Evolutionary conservation across 1,140 invertebrate species (phyloP), one percentile per base, ranked within the genome.

Genomic region (Matsumurasca onukii): DNA sequence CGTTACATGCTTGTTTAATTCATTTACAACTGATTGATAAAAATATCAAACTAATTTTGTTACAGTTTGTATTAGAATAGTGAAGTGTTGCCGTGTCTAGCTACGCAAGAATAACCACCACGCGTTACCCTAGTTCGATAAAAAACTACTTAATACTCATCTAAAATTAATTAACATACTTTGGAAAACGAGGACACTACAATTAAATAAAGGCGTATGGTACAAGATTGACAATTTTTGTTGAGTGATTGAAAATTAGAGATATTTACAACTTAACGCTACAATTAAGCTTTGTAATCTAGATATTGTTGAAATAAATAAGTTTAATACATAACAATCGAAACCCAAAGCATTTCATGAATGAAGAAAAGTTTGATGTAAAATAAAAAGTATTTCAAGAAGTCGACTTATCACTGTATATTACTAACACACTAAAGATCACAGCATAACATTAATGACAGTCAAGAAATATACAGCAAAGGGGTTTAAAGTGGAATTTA

Each of bases 141-240:
- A 59, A 59, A 59, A 59, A 27, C 55, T 59, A 59, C 22, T 27
- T 27, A 59, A 27, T 59, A 59, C 24, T 3, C 15, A 27, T 24
- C 55, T 59, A 59, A n/a, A n/a, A n/a, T n/a, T 59, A 2, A 59
- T 27, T 52, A 66, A 66, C 31, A 48, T 25, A 64, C 62, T 48
- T 48, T 64, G 62, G 39, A 64, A 31, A 64, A 5, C 39, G 63
- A 39, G 63, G 48, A 66, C 57, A 27, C 49, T 66, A 66, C 45
- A 22, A 66, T 51, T 66, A 66, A 66, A 49, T 66, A 66, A 59
- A 27, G 17, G 34, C 17, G 34, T n/a, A n/a, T n/a, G n/a, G n/a
- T n/a, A 39, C 17, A 39, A 39, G 5, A 39, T 39, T 9, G 5
- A 39, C 34, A 39, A 9, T 39, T 39, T 9, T 5, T 39, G 17